Evolutionary conservation across 2,797 vertebrate genomes (phyloP).

Genomic region (Amblyraja radiata): DNA sequence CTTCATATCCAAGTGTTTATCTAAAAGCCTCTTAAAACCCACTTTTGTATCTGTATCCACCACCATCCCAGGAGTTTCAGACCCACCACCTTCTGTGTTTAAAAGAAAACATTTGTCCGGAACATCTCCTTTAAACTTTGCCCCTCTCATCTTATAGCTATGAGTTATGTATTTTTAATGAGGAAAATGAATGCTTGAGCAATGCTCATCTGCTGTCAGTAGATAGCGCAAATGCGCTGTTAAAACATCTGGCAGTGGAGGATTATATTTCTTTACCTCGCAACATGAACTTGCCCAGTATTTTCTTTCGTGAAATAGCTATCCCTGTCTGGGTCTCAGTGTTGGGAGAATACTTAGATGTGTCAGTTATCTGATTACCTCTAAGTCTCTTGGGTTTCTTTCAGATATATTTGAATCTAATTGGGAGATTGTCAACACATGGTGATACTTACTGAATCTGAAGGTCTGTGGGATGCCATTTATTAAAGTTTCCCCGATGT

Average conservation of each 20-base stretch:
- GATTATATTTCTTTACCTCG: not conserved
- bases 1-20: no score
- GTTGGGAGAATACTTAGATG: slow-evolving; percentile 1
- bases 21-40: no score
- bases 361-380: slow-evolving; percentile 25
- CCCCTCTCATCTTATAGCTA: no score
- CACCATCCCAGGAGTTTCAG: no score
- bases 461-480: not conserved
- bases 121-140: no score
- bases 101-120: no score
- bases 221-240: slow-evolving; percentile 4
- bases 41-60: no score
- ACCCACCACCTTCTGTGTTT: no score
- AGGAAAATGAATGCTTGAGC: not conserved
- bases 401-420: not conserved
- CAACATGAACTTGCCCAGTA: not conserved
- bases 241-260: not conserved
- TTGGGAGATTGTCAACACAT: slow-evolving; percentile 20
- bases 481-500: not conserved
- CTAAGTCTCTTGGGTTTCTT: not conserved
- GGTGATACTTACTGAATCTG: slow-evolving; percentile 9
- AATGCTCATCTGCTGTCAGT: slow-evolving; percentile 1
- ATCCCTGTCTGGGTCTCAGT: not conserved
- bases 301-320: slow-evolving; percentile 16
- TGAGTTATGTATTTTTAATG: slow-evolving; percentile 18